phyloP scores from a whole-genome alignment of 1,140 invertebrate genomes.

The Bombus confusus region DNA sequence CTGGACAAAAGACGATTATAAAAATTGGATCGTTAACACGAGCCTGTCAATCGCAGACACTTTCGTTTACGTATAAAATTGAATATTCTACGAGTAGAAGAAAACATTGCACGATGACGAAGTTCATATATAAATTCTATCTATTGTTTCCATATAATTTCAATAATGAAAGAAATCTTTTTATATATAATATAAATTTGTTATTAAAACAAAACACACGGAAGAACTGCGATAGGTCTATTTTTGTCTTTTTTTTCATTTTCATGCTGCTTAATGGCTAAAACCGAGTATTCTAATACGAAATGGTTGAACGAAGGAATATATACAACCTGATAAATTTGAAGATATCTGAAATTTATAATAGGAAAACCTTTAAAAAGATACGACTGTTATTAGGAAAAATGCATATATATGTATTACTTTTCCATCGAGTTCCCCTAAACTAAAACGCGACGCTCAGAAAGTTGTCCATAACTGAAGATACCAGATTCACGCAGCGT shows the following conservation, averaged over 20 bases:
- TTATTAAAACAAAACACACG: no score
- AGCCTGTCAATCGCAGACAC: background rate
- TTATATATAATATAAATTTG: no score
- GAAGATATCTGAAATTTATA: background rate
- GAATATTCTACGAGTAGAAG: background rate
- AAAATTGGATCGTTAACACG: background rate
- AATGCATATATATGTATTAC: no score
- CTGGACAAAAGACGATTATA: conserved; percentile 4
- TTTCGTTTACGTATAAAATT: background rate
- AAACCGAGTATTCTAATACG: background rate
- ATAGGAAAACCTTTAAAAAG: no score
- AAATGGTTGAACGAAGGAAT: background rate
- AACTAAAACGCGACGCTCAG: no score
- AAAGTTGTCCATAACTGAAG: background rate
- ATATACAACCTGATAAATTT: background rate
- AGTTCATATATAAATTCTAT: background rate
- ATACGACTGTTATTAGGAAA: no score
- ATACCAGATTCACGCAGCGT: background rate
- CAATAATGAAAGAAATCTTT: background rate
- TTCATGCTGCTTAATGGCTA: background rate
- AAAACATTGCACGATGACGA: background rate
- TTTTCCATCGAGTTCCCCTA: no score
- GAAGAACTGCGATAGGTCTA: background rate
- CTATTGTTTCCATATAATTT: background rate
- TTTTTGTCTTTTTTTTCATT: background rate